phyloP scores from a whole-genome alignment of 2,797 vertebrate genomes.

The Limnodromus scolopaceus region DNA sequence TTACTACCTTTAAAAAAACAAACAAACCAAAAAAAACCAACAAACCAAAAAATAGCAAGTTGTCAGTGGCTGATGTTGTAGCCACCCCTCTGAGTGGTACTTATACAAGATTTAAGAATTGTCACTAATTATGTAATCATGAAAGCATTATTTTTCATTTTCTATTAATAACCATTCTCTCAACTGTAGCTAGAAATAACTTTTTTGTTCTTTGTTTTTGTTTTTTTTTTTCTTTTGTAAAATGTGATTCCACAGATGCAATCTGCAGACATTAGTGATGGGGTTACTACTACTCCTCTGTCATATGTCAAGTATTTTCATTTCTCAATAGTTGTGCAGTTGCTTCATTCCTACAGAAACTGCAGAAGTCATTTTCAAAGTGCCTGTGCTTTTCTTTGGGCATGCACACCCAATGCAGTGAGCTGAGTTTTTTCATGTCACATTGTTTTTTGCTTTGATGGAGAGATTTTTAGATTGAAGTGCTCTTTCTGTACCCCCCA shows the following conservation, averaged over 20 bases:
- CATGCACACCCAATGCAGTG: background rate
- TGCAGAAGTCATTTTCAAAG: fast-evolving
- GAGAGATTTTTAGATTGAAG: background rate
- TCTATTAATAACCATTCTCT: background rate
- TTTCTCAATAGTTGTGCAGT: background rate
- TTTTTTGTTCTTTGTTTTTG: background rate
- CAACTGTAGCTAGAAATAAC: background rate
- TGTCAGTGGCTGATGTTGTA: background rate
- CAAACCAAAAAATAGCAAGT: background rate
- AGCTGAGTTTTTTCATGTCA: background rate
- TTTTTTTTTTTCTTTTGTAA: background rate
- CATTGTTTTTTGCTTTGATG: slow-evolving; percentile 39
- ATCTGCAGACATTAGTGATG: background rate
- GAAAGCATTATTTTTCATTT: background rate
- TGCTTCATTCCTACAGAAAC: background rate
- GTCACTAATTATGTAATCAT: background rate
- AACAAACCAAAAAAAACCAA: no score
- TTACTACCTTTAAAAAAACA: background rate
- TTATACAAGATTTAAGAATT: background rate
- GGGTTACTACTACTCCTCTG: background rate
- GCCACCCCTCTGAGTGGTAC: background rate
- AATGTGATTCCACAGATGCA: background rate
- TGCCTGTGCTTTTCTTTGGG: background rate
- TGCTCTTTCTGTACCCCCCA: background rate
- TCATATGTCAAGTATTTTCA: background rate